phyloP scores from a whole-genome alignment of 2,888 invertebrate species.

The Neoascia interrupta region DNA sequence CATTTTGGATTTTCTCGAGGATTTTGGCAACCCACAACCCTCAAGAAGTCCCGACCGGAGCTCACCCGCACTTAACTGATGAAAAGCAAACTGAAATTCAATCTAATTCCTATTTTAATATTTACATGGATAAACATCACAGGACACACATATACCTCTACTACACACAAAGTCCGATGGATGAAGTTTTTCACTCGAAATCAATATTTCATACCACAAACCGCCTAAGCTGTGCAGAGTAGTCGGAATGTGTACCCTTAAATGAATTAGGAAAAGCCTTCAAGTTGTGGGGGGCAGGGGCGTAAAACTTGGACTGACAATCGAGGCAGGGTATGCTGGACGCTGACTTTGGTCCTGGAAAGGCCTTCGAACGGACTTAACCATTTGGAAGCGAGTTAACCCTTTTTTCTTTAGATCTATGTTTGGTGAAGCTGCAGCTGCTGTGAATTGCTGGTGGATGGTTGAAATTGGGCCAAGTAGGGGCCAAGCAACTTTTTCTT shows the following conservation, averaged over 20 bases:
- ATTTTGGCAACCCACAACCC: background rate
- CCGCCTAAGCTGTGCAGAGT: constrained; percentile 25
- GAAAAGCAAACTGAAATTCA: constrained; percentile 68
- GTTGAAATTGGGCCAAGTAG: constrained; percentile 39
- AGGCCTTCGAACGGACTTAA: constrained; percentile 35
- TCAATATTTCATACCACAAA: constrained; percentile 63
- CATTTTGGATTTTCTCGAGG: constrained; percentile 48
- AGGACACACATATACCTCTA: background rate
- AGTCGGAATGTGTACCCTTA: constrained; percentile 20
- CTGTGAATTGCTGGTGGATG: constrained; percentile 27
- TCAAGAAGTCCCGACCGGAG: background rate
- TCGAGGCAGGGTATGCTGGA: background rate
- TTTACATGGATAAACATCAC: constrained; percentile 67
- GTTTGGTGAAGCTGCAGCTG: constrained; percentile 13
- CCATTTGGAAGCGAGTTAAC: constrained; percentile 41
- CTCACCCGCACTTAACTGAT: constrained; percentile 60
- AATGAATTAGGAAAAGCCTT: constrained; percentile 48
- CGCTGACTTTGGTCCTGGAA: constrained; percentile 35
- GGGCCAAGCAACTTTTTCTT: constrained; percentile 15
- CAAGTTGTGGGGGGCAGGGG: background rate
- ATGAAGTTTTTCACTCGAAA: constrained; percentile 53
- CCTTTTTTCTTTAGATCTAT: constrained; percentile 15
- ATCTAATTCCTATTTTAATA: constrained; percentile 69
- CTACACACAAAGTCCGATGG: constrained; percentile 3
- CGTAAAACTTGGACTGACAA: background rate